Evolutionary conservation across 2,888 invertebrate species (phyloP).

Genomic region (Thyatira batis): DNA sequence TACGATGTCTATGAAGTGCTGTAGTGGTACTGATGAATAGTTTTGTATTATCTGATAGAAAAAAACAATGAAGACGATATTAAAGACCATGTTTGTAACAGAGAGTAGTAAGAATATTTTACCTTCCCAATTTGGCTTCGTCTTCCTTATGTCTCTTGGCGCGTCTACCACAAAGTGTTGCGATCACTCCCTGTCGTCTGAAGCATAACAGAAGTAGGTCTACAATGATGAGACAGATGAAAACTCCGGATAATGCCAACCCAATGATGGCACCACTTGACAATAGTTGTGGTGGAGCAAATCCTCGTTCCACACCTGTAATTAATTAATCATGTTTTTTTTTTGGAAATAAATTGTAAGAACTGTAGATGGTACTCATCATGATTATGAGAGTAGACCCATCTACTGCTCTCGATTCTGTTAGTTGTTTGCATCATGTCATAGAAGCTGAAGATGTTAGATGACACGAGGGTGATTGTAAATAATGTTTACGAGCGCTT

Average conservation of each 20-base stretch:
- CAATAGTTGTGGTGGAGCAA: constrained; percentile 79
- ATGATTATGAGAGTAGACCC: constrained; percentile 25
- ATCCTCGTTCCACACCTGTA: constrained; percentile 75
- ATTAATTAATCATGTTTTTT: constrained; percentile 31
- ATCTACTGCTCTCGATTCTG: constrained; percentile 65
- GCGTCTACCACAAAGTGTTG: constrained; percentile 85
- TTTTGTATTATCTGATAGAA: constrained; percentile 17
- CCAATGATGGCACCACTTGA: constrained; percentile 91
- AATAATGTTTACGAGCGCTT: constrained; percentile 54
- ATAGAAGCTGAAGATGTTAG: constrained; percentile 72
- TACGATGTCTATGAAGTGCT: constrained; percentile 65
- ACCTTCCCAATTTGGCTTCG: constrained; percentile 93
- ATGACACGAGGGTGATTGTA: constrained; percentile 71
- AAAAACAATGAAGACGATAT: constrained; percentile 15
- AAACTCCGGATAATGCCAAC: constrained; percentile 91
- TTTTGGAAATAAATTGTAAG: constrained; percentile 25
- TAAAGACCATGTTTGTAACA: constrained; percentile 10
- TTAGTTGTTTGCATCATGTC: constrained; percentile 75
- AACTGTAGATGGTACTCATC: constrained; percentile 61
- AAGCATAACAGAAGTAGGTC: constrained; percentile 91
- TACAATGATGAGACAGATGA: constrained; percentile 90
- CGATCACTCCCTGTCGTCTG: constrained; percentile 85
- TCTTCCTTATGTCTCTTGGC: constrained; percentile 89
- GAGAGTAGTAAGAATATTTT: constrained; percentile 41
- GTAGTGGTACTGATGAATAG: constrained; percentile 36